Conservation (phyloP, 2,797 vertebrate genomes). For the Streptopelia turtur region DNA sequence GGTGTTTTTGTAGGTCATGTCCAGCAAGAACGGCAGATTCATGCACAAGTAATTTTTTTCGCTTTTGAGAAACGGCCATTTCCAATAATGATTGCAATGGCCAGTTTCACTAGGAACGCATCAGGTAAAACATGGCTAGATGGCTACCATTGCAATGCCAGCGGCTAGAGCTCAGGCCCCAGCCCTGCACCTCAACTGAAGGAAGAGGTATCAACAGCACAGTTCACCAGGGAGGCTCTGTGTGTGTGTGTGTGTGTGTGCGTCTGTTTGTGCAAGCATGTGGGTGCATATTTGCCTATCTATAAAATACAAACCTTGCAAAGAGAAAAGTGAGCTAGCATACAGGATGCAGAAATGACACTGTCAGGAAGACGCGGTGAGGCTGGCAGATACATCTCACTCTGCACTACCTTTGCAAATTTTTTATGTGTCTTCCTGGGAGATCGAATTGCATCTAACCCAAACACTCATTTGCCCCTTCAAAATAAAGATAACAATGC, state of each 20-base stretch:
- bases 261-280: rapidly evolving
- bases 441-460: background rate
- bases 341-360: rapidly evolving
- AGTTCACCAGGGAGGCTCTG: background rate
- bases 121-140: background rate
- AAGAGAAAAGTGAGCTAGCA: background rate
- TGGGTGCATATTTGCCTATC: background rate
- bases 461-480: background rate
- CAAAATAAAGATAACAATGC: background rate
- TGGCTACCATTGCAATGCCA: background rate
- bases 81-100: background rate
- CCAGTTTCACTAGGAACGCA: background rate
- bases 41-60: background rate
- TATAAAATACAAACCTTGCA: background rate
- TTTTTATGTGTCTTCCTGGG: background rate
- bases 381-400: background rate
- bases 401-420: background rate
- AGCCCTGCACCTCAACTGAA: rapidly evolving
- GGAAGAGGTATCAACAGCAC: background rate
- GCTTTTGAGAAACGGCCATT: background rate
- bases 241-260: rapidly evolving
- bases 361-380: background rate
- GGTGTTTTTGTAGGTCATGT: background rate
- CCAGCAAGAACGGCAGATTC: background rate
- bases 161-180: background rate